Conservation (phyloP, 1,140 invertebrate genomes). For the Drosophila punjabiensis region DNA sequence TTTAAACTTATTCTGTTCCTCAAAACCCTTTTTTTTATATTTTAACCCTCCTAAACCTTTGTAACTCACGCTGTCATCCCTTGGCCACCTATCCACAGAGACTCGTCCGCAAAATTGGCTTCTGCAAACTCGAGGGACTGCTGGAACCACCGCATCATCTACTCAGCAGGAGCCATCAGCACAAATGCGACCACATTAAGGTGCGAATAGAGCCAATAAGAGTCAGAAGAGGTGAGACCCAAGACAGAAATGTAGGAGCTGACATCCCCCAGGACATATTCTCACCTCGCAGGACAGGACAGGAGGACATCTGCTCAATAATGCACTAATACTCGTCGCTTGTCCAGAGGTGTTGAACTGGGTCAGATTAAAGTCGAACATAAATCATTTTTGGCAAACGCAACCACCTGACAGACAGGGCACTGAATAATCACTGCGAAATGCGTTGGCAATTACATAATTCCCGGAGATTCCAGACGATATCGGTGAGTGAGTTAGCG, state of each 20-base stretch:
- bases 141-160: slow-evolving; percentile 33
- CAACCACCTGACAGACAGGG: slow-evolving; percentile 49
- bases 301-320: slow-evolving; percentile 57
- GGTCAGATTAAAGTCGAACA: slow-evolving; percentile 35
- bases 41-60: neutral
- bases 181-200: slow-evolving; percentile 71
- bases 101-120: slow-evolving; percentile 26
- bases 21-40: too few species aligned
- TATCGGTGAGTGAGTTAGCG: slow-evolving; percentile 52
- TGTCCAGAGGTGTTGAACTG: slow-evolving; percentile 38
- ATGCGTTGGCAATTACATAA: slow-evolving; percentile 64
- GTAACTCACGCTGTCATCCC: slow-evolving; percentile 25
- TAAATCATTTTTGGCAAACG: slow-evolving; percentile 45
- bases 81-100: neutral
- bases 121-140: slow-evolving; percentile 23
- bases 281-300: slow-evolving; percentile 13
- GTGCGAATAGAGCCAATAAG: slow-evolving; percentile 50
- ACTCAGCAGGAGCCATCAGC: slow-evolving; percentile 51
- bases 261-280: slow-evolving; percentile 19
- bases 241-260: neutral
- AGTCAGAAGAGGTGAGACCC: slow-evolving; percentile 1
- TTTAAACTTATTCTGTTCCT: too few species aligned
- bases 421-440: slow-evolving; percentile 47
- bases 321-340: slow-evolving; percentile 42
- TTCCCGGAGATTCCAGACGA: slow-evolving; percentile 41